A percentile compares a stretch with the other conserved stretches of the same genome.
Evolutionary conservation across 2,888 invertebrate genomes (phyloP).

Genomic region (Tipula helvola): DNA sequence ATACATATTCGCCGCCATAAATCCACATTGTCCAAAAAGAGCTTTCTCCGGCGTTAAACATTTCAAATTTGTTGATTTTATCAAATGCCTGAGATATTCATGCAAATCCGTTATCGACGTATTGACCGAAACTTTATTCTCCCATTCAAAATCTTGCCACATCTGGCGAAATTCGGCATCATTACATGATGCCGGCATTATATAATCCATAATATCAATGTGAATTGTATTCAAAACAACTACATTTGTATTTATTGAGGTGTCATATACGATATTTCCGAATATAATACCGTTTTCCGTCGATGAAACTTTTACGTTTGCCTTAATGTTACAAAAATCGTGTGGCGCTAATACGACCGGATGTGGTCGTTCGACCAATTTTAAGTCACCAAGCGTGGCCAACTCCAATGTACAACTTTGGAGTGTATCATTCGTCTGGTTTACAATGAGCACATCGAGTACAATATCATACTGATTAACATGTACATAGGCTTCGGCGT

Average conservation of each 20-base stretch:
- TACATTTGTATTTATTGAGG: constrained; percentile 65
- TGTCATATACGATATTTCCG: constrained; percentile 97
- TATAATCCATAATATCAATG: constrained; percentile 99
- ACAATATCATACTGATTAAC: constrained; percentile 99
- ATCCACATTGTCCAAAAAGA: constrained; percentile 92
- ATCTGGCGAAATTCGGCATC: constrained; percentile 96
- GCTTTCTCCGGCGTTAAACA: constrained; percentile 97
- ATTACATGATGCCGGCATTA: constrained; percentile 85
- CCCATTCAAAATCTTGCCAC: constrained; percentile 99
- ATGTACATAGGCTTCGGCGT: constrained; percentile 98
- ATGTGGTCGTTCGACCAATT: constrained; percentile 94
- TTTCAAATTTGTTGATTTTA: constrained; percentile 97
- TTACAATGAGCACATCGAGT: constrained; percentile 93
- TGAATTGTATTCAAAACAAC: constrained; percentile 98
- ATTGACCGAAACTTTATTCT: constrained; percentile 91
- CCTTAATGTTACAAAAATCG: constrained; percentile 97
- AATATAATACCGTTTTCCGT: constrained; percentile 99
- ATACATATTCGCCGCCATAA: constrained; percentile 99
- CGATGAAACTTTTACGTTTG: constrained; percentile 97
- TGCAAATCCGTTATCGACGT: constrained; percentile 85
- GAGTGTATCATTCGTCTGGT: constrained; percentile 96
- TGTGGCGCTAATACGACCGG: constrained; percentile 91
- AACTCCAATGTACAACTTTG: constrained; percentile 97
- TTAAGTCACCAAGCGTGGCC: constrained; percentile 94
- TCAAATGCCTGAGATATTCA: constrained; percentile 83